phyloP scores from a whole-genome alignment of 2,113 vertebrate genomes.

The Ailurus styani region DNA sequence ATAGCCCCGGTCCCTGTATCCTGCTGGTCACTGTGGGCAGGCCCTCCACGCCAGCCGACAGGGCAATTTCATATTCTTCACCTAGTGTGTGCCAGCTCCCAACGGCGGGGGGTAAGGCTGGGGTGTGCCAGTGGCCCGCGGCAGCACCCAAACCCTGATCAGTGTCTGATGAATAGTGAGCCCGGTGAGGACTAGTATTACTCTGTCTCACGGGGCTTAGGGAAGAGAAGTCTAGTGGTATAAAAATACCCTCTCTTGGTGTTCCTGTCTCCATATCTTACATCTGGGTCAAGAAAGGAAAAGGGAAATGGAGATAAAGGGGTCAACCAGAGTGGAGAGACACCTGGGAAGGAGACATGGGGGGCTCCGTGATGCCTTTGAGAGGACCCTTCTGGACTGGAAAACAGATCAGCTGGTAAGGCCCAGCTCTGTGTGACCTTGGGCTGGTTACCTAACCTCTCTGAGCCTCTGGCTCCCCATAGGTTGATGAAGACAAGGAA shows the following conservation, averaged over 20 bases:
- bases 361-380: accelerated
- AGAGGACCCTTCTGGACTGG: neutral
- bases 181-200: accelerated
- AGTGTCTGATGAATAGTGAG: accelerated
- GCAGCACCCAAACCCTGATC: neutral
- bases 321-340: neutral
- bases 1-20: accelerated
- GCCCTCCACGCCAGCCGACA: neutral
- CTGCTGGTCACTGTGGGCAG: accelerated
- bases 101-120: accelerated
- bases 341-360: neutral
- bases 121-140: accelerated
- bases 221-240: accelerated
- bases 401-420: neutral
- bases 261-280: neutral
- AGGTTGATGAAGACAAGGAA: neutral
- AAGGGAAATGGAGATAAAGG: neutral
- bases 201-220: accelerated
- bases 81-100: neutral
- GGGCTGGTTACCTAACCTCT: neutral
- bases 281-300: neutral
- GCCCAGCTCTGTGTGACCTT: neutral
- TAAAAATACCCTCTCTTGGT: neutral
- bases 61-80: neutral
- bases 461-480: neutral